phyloP scores from a whole-genome alignment of 2,113 vertebrate species.

The Proterorhinus semilunaris region DNA sequence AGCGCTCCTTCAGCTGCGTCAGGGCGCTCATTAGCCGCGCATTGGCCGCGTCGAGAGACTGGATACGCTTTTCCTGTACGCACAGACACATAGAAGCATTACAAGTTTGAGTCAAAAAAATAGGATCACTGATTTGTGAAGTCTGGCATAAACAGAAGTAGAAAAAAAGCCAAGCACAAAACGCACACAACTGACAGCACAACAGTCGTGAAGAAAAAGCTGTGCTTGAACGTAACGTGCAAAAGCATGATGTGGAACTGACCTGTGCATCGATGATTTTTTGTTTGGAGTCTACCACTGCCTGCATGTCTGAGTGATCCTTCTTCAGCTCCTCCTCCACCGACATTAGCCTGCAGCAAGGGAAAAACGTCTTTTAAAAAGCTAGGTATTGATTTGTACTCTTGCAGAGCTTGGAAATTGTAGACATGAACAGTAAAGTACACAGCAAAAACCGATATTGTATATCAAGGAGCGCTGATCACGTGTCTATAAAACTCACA shows the following conservation, averaged over 20 bases:
- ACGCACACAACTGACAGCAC: conserved; percentile 19
- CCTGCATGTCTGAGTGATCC: conserved; percentile 97
- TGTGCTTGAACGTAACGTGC: not conserved
- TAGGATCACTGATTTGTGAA: not conserved
- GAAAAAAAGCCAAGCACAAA: conserved; percentile 10
- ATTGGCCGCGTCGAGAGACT: conserved; percentile 94
- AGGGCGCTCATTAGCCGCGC: conserved; percentile 96
- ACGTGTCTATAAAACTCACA: too few species aligned
- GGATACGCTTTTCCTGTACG: conserved; percentile 94
- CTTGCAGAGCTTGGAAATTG: not conserved
- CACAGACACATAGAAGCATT: not conserved
- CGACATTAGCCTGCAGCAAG: conserved; percentile 86
- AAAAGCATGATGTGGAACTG: not conserved
- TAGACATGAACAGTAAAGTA: not conserved
- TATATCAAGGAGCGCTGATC: too few species aligned
- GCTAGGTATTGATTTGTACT: not conserved
- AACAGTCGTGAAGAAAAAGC: not conserved
- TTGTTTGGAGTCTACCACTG: conserved; percentile 96
- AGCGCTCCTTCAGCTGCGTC: conserved; percentile 98
- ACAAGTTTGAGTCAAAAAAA: not conserved
- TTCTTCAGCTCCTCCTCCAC: conserved; percentile 99
- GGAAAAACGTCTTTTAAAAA: not conserved
- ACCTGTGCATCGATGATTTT: conserved; percentile 99
- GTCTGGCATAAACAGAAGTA: conserved; percentile 18
- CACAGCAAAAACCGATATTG: not conserved